A percentile compares a stretch with the other conserved stretches of the same genome.
These are phyloP conservation scores for Glyptemys insculpta DNA, from an alignment of 2,797 vertebrate genomes.

Conservation along the genomic window DNA sequence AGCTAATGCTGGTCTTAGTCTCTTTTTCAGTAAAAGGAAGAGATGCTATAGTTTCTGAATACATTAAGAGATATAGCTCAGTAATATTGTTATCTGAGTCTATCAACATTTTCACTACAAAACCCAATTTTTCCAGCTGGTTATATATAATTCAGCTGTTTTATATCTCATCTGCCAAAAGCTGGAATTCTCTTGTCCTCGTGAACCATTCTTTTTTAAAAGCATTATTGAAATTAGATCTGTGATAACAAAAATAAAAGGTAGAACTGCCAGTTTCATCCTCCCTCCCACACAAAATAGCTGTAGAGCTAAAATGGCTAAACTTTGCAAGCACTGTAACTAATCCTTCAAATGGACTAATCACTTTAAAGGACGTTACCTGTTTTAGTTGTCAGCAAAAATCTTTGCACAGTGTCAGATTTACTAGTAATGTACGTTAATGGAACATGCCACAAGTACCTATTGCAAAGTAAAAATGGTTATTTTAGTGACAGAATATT, in stretches of 20 bases:
- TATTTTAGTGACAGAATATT: neutral
- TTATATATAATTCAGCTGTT: neutral
- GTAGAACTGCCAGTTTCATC: neutral
- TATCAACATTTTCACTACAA: neutral
- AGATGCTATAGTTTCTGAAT: neutral
- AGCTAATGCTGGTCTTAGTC: neutral
- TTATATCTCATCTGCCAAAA: neutral
- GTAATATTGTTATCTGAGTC: neutral
- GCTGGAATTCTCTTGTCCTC: neutral
- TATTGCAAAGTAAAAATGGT: conserved; percentile 58
- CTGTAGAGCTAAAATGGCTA: neutral
- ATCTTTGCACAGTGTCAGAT: conserved; percentile 83
- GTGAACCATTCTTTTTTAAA: neutral
- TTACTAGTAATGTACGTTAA: conserved; percentile 91
- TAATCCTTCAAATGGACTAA: neutral
- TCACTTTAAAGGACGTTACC: conserved; percentile 78
- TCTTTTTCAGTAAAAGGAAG: neutral
- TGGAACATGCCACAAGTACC: conserved; percentile 92
- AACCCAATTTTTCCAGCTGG: neutral
- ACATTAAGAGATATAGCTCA: neutral
- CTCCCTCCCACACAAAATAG: neutral
- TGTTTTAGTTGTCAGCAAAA: conserved; percentile 88
- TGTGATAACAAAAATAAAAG: neutral
- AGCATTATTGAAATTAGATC: neutral
- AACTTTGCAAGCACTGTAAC: neutral